These are phyloP conservation scores for Hassar affinis DNA, from an alignment of 2,113 vertebrate species.

Conservation along the genomic window DNA sequence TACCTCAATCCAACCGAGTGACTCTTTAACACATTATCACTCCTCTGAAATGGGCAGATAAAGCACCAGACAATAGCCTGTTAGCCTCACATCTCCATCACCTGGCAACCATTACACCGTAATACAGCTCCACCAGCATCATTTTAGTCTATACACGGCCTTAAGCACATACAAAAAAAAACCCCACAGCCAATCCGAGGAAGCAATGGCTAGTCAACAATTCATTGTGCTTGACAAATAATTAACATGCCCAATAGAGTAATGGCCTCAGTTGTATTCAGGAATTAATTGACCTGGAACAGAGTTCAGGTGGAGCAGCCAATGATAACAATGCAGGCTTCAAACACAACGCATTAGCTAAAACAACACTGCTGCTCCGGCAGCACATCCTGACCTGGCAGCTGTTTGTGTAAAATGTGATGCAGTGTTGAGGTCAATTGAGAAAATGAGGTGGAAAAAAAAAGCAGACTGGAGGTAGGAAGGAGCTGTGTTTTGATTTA, in stretches of 20 bases:
- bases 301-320: slow-evolving; percentile 26
- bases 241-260: slow-evolving; percentile 40
- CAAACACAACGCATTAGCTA: slow-evolving; percentile 28
- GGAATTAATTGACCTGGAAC: slow-evolving; percentile 30
- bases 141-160: slow-evolving; percentile 6
- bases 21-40: slow-evolving; percentile 36
- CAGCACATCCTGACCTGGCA: background rate
- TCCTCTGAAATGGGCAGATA: slow-evolving; percentile 31
- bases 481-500: background rate
- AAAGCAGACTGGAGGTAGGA: background rate
- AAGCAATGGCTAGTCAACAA: slow-evolving; percentile 23
- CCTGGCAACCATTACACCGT: slow-evolving; percentile 34
- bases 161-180: background rate
- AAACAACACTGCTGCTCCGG: slow-evolving; percentile 23
- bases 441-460: background rate
- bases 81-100: slow-evolving; percentile 19
- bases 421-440: background rate
- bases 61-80: slow-evolving; percentile 41
- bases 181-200: slow-evolving; percentile 22
- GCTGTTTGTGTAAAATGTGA: slow-evolving; percentile 33
- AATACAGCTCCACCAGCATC: slow-evolving; percentile 5
- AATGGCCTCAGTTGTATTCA: slow-evolving; percentile 28
- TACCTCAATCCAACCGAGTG: background rate
- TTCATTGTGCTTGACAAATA: slow-evolving; percentile 31
- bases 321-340: slow-evolving; percentile 32